Percentiles rank a stretch among this genome's conserved stretches.
Evolutionary conservation across 2,797 vertebrate species (phyloP).

Genomic region (Podargus strigoides): DNA sequence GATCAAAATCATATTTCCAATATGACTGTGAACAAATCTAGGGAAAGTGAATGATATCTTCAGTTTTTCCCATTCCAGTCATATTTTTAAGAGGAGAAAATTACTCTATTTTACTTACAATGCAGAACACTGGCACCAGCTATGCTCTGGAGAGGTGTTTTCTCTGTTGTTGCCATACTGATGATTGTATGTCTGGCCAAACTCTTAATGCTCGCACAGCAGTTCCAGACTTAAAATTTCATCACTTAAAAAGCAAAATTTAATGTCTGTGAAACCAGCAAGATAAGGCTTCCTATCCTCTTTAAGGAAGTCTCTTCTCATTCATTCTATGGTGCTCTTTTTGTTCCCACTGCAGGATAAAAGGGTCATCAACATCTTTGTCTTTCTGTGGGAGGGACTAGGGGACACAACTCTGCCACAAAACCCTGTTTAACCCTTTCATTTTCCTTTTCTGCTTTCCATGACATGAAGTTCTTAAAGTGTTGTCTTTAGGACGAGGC

Average conservation of each 20-base stretch:
- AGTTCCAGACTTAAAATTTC: neutral
- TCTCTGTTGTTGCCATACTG: neutral
- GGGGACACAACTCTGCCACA: neutral
- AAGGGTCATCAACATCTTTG: neutral
- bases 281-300: neutral
- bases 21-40: neutral
- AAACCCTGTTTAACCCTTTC: neutral
- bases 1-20: neutral
- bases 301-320: neutral
- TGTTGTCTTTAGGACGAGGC: fast-evolving
- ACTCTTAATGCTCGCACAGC: neutral
- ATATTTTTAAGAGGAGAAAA: neutral
- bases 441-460: neutral
- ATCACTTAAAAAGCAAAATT: neutral
- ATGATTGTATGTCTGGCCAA: neutral
- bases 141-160: neutral
- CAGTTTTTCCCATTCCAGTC: neutral
- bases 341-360: neutral
- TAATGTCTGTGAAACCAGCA: neutral
- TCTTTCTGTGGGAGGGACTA: neutral
- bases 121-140: neutral
- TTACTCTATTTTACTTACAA: neutral
- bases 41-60: neutral
- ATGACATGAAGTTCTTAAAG: neutral
- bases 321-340: neutral